These are phyloP conservation scores for Procapra przewalskii DNA, from an alignment of 2,113 vertebrate genomes.

Conservation along the genomic window DNA sequence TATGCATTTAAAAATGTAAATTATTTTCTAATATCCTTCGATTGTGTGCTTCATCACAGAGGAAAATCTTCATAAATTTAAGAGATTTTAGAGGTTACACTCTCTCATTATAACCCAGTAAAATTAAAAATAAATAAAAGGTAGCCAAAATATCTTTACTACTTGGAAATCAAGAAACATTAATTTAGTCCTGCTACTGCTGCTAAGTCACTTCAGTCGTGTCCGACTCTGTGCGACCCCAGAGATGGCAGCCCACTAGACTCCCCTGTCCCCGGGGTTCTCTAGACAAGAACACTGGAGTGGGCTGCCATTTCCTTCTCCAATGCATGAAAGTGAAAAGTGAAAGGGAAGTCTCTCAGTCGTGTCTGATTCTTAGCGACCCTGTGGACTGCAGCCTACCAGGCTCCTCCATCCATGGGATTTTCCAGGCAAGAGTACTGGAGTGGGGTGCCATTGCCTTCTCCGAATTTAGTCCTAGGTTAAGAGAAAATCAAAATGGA, in stretches of 20 bases:
- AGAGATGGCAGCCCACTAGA: too few relatives aligned
- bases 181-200: neutral
- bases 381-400: too few relatives aligned
- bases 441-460: too few relatives aligned
- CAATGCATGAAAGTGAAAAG: too few relatives aligned
- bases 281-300: too few relatives aligned
- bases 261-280: too few relatives aligned
- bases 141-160: neutral
- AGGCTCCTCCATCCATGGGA: too few relatives aligned
- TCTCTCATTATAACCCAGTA: neutral
- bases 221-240: too few relatives aligned
- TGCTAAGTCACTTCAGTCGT: too few relatives aligned
- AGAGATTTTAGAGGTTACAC: neutral
- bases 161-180: neutral
- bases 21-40: neutral
- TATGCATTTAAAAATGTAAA: neutral
- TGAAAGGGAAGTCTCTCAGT: too few relatives aligned
- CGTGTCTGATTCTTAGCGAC: accelerated
- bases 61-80: neutral
- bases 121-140: conserved; percentile 6
- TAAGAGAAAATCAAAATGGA: neutral
- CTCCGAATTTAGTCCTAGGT: neutral
- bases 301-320: too few relatives aligned
- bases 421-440: too few relatives aligned
- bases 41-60: neutral